Base-by-base conservation (phyloP, 2,888 invertebrate genomes). In the Polydrusus tereticollis region DNA sequence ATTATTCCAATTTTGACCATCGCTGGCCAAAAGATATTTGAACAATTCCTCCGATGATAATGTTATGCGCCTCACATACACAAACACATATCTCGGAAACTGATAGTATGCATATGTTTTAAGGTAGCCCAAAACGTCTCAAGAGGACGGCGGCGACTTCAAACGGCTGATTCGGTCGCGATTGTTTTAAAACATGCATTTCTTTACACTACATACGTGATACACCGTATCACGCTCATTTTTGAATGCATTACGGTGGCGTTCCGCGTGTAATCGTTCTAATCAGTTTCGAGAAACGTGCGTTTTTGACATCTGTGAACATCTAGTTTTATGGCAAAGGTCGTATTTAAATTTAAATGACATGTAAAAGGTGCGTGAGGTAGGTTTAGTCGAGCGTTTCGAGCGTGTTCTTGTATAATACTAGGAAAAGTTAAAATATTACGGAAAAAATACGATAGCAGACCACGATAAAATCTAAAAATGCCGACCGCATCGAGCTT, bases 151-250 rank as follows among this genome's bases (percentile, higher is more conserved):
- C 78, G 79, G 78, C 73, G 47, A 77, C 77, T 76, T 80, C 78
- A 80, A 80, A 80, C 60, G 2, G 38, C 66, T 67, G 79, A 80
- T 80, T 77, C 74, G 78, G 76, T 73, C 73, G 66, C 77, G 79
- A 79, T 80, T 78, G 78, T 77, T 75, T 73, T 73, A 76, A 76
- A 77, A 78, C 78, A 80, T 78, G 78, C 77, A 77, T 78, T 60
- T 80, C 80, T 80, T 78, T 79, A 77, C 80, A 78, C 80, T 79
- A 80, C 74, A 75, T 79, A 81, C 81, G 81, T 81, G 81, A 80
- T 78, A 76, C 71, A 75, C 71, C 60, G 77, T 76, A 74, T 75
- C 77, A 63, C 75, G 70, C 75, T 69, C 65, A 29, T 59, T 43
- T n/a, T 59, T 62, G 73, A 73, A 73, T 73, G 65, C 43, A 69